Evolutionary conservation across 1,140 invertebrate genomes (phyloP), one percentile per base, ranked within the genome.

Genomic region (Yoshiicerus persimilis): DNA sequence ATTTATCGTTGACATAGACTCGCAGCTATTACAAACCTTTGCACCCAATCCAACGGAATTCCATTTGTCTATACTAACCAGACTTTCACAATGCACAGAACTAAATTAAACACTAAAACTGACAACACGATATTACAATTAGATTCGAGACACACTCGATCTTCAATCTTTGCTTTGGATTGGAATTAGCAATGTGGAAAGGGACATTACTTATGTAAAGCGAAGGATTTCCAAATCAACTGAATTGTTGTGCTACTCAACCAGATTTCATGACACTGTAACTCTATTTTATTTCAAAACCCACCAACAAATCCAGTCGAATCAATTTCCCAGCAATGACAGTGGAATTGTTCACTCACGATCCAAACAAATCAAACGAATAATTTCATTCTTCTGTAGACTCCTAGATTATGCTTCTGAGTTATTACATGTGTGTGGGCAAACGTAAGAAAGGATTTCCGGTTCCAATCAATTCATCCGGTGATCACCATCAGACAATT

Each of bases 401-500:
- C 25, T 32, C 16, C 47, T 5, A 25, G 25, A 70, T 70, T 32
- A 25, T 66, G 13, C n/a, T n/a, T 70, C 23, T 16, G 66, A 30
- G 30, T 70, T 30, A 70, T 27, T 70, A 70, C 25, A 70, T 30
- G n/a, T 80, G 30, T 80, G 75, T 80, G 75, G 30, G 30, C 32
- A 23, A 36, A 10, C 11, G 36, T n/a, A 77, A 36, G 75, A 80
- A 80, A 80, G 75, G 75, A 80, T 80, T 80, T 80, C 75, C 75
- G 75, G 75, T 80, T 80, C 75, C 75, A 80, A 80, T 80, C 75
- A 80, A 80, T 80, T 80, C 75, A 80, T 80, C 75, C 75, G 75
- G 75, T 80, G 75, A 80, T 80, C 75, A 34, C 32, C 75, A 80
- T 80, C 75, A 80, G 38, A 32, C 30, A n/a, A 36, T 38, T 80